Percentiles rank a stretch among this genome's conserved stretches.
Conservation (phyloP, 2,797 vertebrate species). For the Neostethus bicornis region DNA sequence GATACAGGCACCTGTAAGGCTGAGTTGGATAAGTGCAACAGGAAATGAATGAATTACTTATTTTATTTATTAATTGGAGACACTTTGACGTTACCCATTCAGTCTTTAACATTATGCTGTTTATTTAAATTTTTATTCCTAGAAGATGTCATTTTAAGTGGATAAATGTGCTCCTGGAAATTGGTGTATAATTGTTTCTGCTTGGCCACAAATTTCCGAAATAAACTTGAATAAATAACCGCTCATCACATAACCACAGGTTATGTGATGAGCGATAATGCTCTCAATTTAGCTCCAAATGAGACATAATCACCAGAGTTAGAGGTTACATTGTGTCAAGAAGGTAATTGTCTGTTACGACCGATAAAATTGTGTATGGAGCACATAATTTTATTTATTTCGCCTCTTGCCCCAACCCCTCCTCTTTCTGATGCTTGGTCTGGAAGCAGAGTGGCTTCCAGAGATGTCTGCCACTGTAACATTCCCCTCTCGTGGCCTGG, state of each 20-base stretch:
- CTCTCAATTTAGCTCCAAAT: neutral
- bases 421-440: constrained; percentile 34
- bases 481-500: constrained; percentile 39
- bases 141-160: neutral
- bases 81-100: neutral
- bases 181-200: neutral
- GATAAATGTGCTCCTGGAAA: neutral
- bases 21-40: too few relatives aligned
- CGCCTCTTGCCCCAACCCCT: too few relatives aligned
- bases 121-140: neutral
- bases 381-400: constrained; percentile 47
- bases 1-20: too few relatives aligned
- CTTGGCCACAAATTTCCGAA: neutral
- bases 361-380: constrained; percentile 8
- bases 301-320: constrained; percentile 8
- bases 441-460: constrained; percentile 40
- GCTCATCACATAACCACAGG: too few relatives aligned
- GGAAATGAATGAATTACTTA: neutral
- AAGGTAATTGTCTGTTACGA: constrained; percentile 10
- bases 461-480: constrained; percentile 52
- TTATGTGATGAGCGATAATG: neutral
- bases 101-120: too few relatives aligned
- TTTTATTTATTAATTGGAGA: neutral
- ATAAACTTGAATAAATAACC: too few relatives aligned
- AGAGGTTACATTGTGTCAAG: constrained; percentile 4